Evolutionary conservation across 2,113 vertebrate species (phyloP).

Genomic region (Grus americana): DNA sequence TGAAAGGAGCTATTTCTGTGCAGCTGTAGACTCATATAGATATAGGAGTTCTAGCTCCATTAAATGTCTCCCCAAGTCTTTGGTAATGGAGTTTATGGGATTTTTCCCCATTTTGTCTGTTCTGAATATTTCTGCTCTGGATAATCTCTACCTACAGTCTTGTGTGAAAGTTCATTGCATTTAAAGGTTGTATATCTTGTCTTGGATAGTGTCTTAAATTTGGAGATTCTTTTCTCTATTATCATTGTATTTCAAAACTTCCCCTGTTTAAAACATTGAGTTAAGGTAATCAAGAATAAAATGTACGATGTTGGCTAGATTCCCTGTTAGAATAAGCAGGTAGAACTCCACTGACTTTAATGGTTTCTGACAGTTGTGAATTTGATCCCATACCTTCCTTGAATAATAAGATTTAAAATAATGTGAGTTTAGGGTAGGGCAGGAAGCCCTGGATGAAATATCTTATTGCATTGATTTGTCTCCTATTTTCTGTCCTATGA

Average conservation of each 20-base stretch:
- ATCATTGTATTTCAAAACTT: neutral
- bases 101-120: neutral
- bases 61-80: neutral
- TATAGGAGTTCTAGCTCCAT: neutral
- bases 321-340: neutral
- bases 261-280: neutral
- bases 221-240: neutral
- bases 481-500: constrained; percentile 53
- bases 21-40: neutral
- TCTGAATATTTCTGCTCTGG: neutral
- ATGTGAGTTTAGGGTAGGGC: constrained; percentile 19
- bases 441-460: constrained; percentile 68
- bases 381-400: constrained; percentile 43
- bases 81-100: neutral
- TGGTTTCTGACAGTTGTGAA: constrained; percentile 41
- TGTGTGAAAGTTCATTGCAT: neutral
- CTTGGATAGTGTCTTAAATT: neutral
- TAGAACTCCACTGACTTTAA: constrained; percentile 10
- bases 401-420: constrained; percentile 67
- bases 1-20: neutral
- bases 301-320: neutral
- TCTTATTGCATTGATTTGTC: constrained; percentile 63
- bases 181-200: neutral
- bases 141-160: neutral
- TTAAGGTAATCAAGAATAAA: neutral